Percentiles rank a stretch among this genome's conserved stretches.
These are phyloP conservation scores for Varanus salvator DNA, from an alignment of 2,113 vertebrate species.

Conservation along the genomic window DNA sequence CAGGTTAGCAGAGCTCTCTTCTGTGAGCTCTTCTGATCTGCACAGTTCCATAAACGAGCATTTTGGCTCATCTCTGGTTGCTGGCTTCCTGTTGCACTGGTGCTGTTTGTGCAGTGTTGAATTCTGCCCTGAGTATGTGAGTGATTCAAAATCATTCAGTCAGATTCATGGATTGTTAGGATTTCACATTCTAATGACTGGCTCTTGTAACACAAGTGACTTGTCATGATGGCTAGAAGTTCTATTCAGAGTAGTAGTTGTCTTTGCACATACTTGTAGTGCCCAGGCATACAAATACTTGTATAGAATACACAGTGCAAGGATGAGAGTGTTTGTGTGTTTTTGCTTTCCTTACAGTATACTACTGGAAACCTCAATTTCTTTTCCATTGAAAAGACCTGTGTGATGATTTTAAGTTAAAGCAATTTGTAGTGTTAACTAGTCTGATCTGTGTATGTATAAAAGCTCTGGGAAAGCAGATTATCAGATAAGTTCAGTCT, in stretches of 20 bases:
- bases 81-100: too few relatives aligned
- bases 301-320: background rate
- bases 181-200: background rate
- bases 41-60: too few relatives aligned
- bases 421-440: conserved; percentile 53
- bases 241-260: background rate
- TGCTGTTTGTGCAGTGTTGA: too few relatives aligned
- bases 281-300: background rate
- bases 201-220: background rate
- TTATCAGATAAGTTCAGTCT: conserved; percentile 6
- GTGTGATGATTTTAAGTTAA: background rate
- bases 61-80: too few relatives aligned
- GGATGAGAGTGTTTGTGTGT: background rate
- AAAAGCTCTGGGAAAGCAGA: conserved; percentile 36
- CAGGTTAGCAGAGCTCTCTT: too few relatives aligned
- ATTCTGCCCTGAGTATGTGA: background rate
- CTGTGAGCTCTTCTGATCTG: too few relatives aligned
- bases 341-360: background rate
- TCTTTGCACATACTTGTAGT: background rate
- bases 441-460: conserved; percentile 36
- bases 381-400: conserved; percentile 8
- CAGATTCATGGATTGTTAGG: background rate
- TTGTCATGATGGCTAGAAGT: background rate
- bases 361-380: background rate
- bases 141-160: background rate